phyloP scores from a whole-genome alignment of 2,888 invertebrate species.

The Ashinkailepas kermadecensis region DNA sequence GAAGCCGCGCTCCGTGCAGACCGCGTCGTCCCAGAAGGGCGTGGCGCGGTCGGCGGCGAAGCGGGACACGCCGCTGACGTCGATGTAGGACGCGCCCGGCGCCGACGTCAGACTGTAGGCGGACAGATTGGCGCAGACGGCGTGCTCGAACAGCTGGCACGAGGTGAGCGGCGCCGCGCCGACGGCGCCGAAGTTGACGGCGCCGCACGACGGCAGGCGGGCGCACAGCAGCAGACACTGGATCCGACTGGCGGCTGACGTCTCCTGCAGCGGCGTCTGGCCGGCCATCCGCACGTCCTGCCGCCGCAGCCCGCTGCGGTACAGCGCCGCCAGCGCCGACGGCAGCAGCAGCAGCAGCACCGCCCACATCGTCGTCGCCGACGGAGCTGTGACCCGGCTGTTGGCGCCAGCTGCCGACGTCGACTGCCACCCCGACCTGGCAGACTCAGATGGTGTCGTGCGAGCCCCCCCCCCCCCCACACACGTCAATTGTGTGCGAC shows the following conservation, averaged over 20 bases:
- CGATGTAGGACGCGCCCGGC: not conserved
- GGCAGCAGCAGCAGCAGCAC: not conserved
- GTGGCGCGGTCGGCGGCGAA: not conserved
- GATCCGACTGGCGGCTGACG: not conserved
- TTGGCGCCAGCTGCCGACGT: too few species aligned
- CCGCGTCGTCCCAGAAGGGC: not conserved
- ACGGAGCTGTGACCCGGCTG: too few species aligned
- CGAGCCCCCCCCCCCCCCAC: too few species aligned
- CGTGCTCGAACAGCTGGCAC: not conserved
- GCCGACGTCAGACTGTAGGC: not conserved
- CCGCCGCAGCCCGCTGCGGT: not conserved
- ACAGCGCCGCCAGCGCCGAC: not conserved
- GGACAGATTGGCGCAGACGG: not conserved
- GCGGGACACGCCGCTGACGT: not conserved
- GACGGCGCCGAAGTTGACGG: not conserved
- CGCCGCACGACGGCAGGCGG: not conserved
- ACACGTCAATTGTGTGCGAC: too few species aligned
- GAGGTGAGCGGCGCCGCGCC: not conserved
- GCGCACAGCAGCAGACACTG: constrained; percentile 10
- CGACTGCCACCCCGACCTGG: too few species aligned
- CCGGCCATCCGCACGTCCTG: not conserved
- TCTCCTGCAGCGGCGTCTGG: not conserved
- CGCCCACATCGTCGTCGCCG: not conserved
- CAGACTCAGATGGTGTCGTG: too few species aligned
- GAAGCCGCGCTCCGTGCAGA: not conserved